These are phyloP conservation scores for Phocoena phocoena DNA, from an alignment of 2,113 vertebrate species.

Conservation along the genomic window DNA sequence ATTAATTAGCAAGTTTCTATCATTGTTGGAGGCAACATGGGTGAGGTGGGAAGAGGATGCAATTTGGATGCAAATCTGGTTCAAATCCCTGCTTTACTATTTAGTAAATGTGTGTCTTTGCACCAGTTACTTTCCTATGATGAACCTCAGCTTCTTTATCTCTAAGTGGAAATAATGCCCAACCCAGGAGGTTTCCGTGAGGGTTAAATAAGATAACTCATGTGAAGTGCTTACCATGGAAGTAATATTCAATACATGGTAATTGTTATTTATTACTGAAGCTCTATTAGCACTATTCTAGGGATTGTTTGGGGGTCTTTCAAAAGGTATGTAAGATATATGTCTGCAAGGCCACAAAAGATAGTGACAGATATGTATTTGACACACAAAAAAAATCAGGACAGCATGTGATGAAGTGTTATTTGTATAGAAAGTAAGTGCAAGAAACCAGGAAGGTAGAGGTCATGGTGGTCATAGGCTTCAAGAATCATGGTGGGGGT, in stretches of 20 bases:
- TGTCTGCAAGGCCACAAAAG: neutral
- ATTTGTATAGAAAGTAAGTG: neutral
- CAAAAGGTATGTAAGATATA: neutral
- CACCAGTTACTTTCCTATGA: conserved; percentile 21
- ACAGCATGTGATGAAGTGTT: neutral
- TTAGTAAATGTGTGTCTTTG: neutral
- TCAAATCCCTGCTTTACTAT: neutral
- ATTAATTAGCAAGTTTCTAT: conserved; percentile 25
- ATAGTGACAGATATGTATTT: neutral
- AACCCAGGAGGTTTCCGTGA: neutral
- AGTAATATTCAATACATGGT: neutral
- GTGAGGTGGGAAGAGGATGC: neutral
- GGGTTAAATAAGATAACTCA: neutral
- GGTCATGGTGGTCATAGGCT: neutral
- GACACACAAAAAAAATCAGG: neutral
- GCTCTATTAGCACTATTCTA: neutral
- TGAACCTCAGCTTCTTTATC: neutral
- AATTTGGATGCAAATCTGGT: neutral
- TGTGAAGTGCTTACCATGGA: neutral
- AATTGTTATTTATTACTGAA: neutral
- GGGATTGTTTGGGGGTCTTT: neutral
- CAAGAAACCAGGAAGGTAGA: neutral
- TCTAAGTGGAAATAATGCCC: neutral
- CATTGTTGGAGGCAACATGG: neutral
- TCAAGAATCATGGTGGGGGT: neutral